A percentile compares a stretch with the other conserved stretches of the same genome.
Evolutionary conservation across 2,797 vertebrate genomes (phyloP).

Genomic region (Zalophus californianus): DNA sequence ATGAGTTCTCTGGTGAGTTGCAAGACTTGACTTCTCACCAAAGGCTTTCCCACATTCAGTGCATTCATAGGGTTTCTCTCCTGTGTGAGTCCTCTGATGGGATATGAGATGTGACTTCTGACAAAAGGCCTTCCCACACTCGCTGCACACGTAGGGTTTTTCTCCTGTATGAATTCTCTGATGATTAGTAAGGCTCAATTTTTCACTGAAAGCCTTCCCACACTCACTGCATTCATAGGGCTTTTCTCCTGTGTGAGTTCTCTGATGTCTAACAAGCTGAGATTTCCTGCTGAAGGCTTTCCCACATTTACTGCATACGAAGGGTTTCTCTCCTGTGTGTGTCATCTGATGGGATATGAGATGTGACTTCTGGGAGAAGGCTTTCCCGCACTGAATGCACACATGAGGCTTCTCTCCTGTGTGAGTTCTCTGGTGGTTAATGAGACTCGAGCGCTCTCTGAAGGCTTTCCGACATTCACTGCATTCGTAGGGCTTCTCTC

Average conservation of each 20-base stretch:
- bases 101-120: constrained; percentile 80
- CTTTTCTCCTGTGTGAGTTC: constrained; percentile 80
- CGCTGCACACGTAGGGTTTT: constrained; percentile 71
- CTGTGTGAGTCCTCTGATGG: constrained; percentile 76
- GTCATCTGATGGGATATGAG: constrained; percentile 76
- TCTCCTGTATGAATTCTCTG: constrained; percentile 79
- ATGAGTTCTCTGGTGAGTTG: constrained; percentile 76
- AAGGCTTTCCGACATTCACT: constrained; percentile 77
- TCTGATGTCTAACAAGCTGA: constrained; percentile 75
- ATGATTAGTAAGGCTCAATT: constrained; percentile 75
- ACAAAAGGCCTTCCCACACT: constrained; percentile 77
- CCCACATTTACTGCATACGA: constrained; percentile 71
- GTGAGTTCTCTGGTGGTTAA: constrained; percentile 79
- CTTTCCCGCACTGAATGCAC: constrained; percentile 75
- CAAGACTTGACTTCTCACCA: constrained; percentile 78
- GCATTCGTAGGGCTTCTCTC: constrained; percentile 79
- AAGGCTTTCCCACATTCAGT: constrained; percentile 76
- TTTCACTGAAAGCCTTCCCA: constrained; percentile 76
- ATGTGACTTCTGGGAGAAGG: constrained; percentile 77
- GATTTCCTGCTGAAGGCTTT: constrained; percentile 77
- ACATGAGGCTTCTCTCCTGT: constrained; percentile 80
- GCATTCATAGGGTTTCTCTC: constrained; percentile 77
- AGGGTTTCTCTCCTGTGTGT: constrained; percentile 79
- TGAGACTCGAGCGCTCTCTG: constrained; percentile 69
- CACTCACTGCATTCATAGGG: constrained; percentile 74